A percentile compares a stretch with the other conserved stretches of the same genome.
Conservation (phyloP, 2,797 vertebrate genomes). For the Monodelphis domestica region DNA sequence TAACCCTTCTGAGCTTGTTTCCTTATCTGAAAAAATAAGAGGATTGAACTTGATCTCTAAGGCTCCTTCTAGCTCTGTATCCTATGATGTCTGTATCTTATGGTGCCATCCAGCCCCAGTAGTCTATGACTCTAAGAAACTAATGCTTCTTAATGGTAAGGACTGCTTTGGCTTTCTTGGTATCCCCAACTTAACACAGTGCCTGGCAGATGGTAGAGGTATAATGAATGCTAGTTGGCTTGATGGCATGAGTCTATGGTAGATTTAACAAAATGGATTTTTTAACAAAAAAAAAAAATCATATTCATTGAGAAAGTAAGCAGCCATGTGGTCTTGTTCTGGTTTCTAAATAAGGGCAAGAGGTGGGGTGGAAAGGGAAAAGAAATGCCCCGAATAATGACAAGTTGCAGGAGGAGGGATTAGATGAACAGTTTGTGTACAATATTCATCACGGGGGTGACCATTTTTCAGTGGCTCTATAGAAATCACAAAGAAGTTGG, state of each 20-base stretch:
- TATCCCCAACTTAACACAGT: not conserved
- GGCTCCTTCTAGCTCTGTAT: not conserved
- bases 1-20: not conserved
- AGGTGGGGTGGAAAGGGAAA: not conserved
- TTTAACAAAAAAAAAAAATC: no score
- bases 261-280: slow-evolving; percentile 4
- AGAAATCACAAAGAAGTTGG: not conserved
- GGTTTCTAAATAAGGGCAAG: not conserved
- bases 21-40: not conserved
- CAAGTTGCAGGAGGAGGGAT: not conserved
- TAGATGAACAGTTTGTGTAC: not conserved
- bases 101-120: not conserved
- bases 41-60: not conserved
- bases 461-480: not conserved
- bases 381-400: not conserved
- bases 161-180: not conserved
- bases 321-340: not conserved
- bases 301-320: not conserved
- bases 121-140: not conserved
- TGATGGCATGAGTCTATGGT: not conserved
- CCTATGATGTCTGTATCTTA: not conserved
- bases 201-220: not conserved
- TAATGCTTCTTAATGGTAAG: not conserved
- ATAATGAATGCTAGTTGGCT: not conserved
- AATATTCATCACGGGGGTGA: not conserved